Base-by-base conservation (phyloP, 2,113 vertebrate genomes). In the Melanocharis versteri region DNA sequence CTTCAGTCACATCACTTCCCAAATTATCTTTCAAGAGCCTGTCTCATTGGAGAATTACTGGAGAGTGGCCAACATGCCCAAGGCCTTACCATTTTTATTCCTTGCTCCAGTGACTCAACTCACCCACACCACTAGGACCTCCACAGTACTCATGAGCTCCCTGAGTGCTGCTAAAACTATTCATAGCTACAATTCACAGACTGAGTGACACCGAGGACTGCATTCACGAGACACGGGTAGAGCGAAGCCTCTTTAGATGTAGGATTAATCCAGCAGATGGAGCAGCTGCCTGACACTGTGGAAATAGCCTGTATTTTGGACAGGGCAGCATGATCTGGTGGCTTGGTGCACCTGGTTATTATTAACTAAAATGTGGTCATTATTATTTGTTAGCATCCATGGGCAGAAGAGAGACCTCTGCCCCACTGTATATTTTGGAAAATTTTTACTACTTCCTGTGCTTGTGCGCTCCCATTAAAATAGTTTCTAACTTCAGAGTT, bases 231-330 rank as follows among this genome's bases (percentile, higher is more conserved):
- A 5, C 2, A 12, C 4, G 51, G 12, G 18, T 35, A 86, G 22
- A 39, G 6, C 47, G 42, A 27, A 77, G 0, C 35, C 4, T 5
- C 20, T 93, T 83, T 57, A 83, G 57, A 82, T 93, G 47, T 50
- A 17, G 51, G 31, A 66, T 81, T 71, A 83, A 89, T 70, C 90
- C 93, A 94, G 90, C 40, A 96, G 95, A 70, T 90, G 92, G 92
- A 96, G 90, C 93, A 96, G 80, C 94, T 95, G 64, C 60, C 68
- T 81, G 94, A 51, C 24, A 10, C 79, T 48, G 26, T 50, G 79
- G 64, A 73, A 65, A 62, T n/a, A 39, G 19, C 30, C 70, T 42
- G 40, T 54, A 2, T 40, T 80, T 57, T 75, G 44, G 78, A 51
- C 70, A 51, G 39, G 62, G n/a, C 22, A 65, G 16, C 0, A 1